Evolutionary conservation across 2,113 vertebrate genomes (phyloP).

Genomic region (Leiothrix lutea): DNA sequence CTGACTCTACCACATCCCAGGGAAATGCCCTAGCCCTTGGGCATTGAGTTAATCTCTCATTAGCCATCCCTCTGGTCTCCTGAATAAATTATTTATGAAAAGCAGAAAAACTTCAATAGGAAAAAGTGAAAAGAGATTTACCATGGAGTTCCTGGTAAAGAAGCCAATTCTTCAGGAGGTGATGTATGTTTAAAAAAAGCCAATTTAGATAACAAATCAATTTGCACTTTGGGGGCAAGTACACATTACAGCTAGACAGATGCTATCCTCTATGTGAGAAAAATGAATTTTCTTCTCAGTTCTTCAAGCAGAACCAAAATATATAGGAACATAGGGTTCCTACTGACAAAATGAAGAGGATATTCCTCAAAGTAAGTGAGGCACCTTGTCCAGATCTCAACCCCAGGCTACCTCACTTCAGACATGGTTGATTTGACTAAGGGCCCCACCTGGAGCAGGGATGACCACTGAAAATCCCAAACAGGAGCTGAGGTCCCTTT

Average conservation of each 20-base stretch:
- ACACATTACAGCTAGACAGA: neutral
- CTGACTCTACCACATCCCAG: slow-evolving; percentile 64
- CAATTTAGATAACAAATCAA: slow-evolving; percentile 23
- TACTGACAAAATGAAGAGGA: neutral
- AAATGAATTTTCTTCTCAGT: neutral
- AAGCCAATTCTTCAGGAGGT: slow-evolving; percentile 4
- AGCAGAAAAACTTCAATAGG: slow-evolving; percentile 53
- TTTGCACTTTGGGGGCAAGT: neutral
- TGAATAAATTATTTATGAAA: slow-evolving; percentile 68
- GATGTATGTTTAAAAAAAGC: neutral
- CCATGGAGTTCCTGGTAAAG: slow-evolving; percentile 15
- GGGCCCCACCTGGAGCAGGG: neutral
- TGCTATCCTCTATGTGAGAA: neutral
- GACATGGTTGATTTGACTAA: neutral
- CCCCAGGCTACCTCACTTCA: neutral
- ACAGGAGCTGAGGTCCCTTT: neutral
- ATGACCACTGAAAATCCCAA: neutral
- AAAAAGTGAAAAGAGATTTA: slow-evolving; percentile 56
- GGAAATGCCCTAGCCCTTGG: slow-evolving; percentile 61
- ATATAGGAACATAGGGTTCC: neutral
- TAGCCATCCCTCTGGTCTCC: slow-evolving; percentile 53
- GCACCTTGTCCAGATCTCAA: neutral
- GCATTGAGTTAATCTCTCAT: slow-evolving; percentile 62
- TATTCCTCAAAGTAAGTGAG: neutral
- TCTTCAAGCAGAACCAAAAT: neutral